A percentile compares a stretch with the other conserved stretches of the same genome.
phyloP scores from a whole-genome alignment of 2,113 vertebrate species.

The Brachyhypopomus occidentalis region DNA sequence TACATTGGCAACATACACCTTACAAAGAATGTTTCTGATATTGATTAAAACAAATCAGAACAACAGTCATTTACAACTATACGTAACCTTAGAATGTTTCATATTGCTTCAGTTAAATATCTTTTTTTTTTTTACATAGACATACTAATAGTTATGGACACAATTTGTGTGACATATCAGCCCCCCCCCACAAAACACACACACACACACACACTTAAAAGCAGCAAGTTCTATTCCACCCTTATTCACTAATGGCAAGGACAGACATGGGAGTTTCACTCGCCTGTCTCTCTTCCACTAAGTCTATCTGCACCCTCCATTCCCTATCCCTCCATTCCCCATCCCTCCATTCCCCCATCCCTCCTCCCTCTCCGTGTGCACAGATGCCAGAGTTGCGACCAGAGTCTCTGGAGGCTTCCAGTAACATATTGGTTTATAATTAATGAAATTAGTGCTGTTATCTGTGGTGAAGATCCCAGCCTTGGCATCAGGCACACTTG shows the following conservation, averaged over 20 bases:
- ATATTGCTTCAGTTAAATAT: no score
- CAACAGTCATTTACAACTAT: no score
- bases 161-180: background rate
- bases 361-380: constrained; percentile 43
- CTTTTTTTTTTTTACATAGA: background rate
- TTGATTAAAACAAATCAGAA: no score
- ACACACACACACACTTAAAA: no score
- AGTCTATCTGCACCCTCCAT: constrained; percentile 26
- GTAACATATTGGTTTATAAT: constrained; percentile 96
- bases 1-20: no score
- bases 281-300: constrained; percentile 27
- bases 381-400: constrained; percentile 91
- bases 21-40: no score
- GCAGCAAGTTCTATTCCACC: background rate
- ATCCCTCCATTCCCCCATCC: constrained; percentile 22
- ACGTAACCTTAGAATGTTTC: no score
- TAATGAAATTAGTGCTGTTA: constrained; percentile 94
- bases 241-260: constrained; percentile 41
- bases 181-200: background rate
- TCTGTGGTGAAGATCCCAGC: constrained; percentile 86
- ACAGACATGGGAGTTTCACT: constrained; percentile 21
- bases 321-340: constrained; percentile 26
- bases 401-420: constrained; percentile 84
- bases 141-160: background rate
- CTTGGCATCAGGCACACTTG: constrained; percentile 51